A percentile compares a stretch with the other conserved stretches of the same genome.
Evolutionary conservation across 2,888 invertebrate species (phyloP).

Genomic region (Abrostola tripartita): DNA sequence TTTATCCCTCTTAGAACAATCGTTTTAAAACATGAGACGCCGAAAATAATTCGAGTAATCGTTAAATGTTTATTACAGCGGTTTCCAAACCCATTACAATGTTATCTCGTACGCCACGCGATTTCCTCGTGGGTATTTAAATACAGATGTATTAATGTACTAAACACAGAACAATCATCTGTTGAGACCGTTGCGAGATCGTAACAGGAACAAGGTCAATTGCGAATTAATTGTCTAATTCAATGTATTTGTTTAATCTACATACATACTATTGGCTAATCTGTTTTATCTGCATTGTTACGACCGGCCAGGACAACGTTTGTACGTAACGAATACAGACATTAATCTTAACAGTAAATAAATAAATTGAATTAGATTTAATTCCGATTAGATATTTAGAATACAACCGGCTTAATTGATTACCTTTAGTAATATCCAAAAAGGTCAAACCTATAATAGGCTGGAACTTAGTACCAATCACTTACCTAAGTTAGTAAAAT

Average conservation of each 20-base stretch:
- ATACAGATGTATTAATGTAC: constrained; percentile 17
- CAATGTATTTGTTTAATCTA: constrained; percentile 37
- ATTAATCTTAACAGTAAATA: too few relatives aligned
- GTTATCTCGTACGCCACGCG: constrained; percentile 36
- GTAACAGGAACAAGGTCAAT: constrained; percentile 53
- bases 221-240: constrained; percentile 41
- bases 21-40: constrained; percentile 12
- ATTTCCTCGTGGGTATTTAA: constrained; percentile 40
- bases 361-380: too few relatives aligned
- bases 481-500: too few relatives aligned
- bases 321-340: too few relatives aligned
- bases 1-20: constrained; percentile 18
- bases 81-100: constrained; percentile 44
- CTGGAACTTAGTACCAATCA: too few relatives aligned
- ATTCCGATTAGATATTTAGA: too few relatives aligned
- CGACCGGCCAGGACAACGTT: not conserved
- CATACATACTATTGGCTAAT: constrained; percentile 10
- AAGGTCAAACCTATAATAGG: too few relatives aligned
- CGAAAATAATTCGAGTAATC: constrained; percentile 27
- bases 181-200: constrained; percentile 33
- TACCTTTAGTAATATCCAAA: too few relatives aligned
- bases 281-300: constrained; percentile 16
- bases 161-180: constrained; percentile 38
- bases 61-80: constrained; percentile 41
- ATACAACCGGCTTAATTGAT: too few relatives aligned